A percentile compares a stretch with the other conserved stretches of the same genome.
Evolutionary conservation across 2,797 vertebrate genomes (phyloP).

Genomic region (Remorina albescens): DNA sequence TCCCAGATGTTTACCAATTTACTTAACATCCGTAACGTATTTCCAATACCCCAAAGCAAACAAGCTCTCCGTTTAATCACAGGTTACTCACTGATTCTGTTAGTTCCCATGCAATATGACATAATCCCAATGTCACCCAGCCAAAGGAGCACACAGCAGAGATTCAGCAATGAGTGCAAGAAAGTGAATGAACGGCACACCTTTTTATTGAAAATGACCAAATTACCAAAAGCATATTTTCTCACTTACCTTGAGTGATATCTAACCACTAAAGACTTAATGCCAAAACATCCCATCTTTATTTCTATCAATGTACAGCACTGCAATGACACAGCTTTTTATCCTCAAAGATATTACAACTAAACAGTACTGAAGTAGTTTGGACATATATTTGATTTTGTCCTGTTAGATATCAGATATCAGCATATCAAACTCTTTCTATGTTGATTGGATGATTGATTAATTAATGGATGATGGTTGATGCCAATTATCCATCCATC

Average conservation of each 20-base stretch:
- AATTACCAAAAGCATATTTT: background rate
- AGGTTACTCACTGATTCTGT: conserved; percentile 48
- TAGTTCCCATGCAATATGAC: conserved; percentile 34
- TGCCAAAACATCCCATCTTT: too few relatives aligned
- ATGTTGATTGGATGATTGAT: background rate
- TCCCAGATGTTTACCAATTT: conserved; percentile 73
- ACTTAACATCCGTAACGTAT: conserved; percentile 63
- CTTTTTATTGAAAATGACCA: conserved; percentile 3
- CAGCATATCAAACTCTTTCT: too few relatives aligned
- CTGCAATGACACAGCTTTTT: too few relatives aligned
- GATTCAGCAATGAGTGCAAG: conserved; percentile 15
- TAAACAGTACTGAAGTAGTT: background rate
- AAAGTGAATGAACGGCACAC: conserved; percentile 22
- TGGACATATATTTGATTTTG: background rate
- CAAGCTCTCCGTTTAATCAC: conserved; percentile 46
- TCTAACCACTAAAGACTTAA: too few relatives aligned
- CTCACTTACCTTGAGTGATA: background rate
- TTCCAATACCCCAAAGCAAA: conserved; percentile 52
- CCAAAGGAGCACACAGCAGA: conserved; percentile 1
- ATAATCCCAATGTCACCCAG: conserved; percentile 37
- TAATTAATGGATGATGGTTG: too few relatives aligned
- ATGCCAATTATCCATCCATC: conserved; percentile 5
- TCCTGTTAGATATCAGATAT: background rate
- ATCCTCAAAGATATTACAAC: too few relatives aligned
- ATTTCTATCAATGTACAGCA: too few relatives aligned